Evolutionary conservation across 2,113 vertebrate genomes (phyloP).

Genomic region (Festucalex cinctus): DNA sequence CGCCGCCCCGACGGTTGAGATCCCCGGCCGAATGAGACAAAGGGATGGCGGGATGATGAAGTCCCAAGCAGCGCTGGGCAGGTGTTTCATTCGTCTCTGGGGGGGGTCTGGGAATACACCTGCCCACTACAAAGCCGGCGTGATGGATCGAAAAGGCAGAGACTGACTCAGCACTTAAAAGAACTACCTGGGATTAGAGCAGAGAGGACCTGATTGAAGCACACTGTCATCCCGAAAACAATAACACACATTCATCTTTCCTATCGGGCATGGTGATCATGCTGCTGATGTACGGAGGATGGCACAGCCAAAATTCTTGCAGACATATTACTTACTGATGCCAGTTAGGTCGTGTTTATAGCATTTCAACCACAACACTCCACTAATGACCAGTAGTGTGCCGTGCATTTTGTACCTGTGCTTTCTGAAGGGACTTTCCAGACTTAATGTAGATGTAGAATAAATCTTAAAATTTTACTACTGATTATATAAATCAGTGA

Average conservation of each 20-base stretch:
- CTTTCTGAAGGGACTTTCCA: not conserved
- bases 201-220: constrained; percentile 84
- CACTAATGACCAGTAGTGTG: not conserved
- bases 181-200: constrained; percentile 81
- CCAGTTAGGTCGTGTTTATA: constrained; percentile 7
- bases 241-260: constrained; percentile 81
- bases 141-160: constrained; percentile 82
- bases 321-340: constrained; percentile 60
- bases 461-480: too few relatives aligned
- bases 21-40: constrained; percentile 68
- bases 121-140: constrained; percentile 71
- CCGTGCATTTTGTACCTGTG: not conserved
- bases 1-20: constrained; percentile 61
- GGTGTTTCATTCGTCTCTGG: constrained; percentile 77
- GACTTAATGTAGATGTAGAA: not conserved
- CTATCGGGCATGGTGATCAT: constrained; percentile 64
- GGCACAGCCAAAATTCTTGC: constrained; percentile 46
- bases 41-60: constrained; percentile 69
- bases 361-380: not conserved
- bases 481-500: too few relatives aligned
- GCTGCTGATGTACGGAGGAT: constrained; percentile 59
- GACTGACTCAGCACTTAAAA: constrained; percentile 81
- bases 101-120: constrained; percentile 74
- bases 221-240: constrained; percentile 86
- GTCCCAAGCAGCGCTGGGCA: constrained; percentile 68